Evolutionary conservation across 2,113 vertebrate genomes (phyloP).

Genomic region (Stomatorhinus ivindoensis): DNA sequence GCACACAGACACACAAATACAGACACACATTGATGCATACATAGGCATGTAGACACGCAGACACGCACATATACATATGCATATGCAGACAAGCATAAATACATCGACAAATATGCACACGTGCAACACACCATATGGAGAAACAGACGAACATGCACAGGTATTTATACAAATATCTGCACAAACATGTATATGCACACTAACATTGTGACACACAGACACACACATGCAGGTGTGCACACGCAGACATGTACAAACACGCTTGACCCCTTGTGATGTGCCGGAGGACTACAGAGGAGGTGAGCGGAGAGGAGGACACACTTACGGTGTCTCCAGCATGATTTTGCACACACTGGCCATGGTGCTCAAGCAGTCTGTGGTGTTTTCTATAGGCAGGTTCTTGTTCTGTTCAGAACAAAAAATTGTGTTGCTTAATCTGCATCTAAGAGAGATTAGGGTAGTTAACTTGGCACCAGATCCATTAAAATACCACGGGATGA

Average conservation of each 20-base stretch:
- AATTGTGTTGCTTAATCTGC: background rate
- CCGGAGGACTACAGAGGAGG: background rate
- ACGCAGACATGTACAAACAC: background rate
- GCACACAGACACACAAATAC: no score
- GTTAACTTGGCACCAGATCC: background rate
- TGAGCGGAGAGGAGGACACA: slow-evolving; percentile 22
- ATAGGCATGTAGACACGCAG: background rate
- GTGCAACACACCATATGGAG: background rate
- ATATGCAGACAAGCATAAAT: background rate
- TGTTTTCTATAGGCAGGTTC: slow-evolving; percentile 95
- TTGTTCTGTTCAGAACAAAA: slow-evolving; percentile 71
- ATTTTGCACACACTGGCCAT: slow-evolving; percentile 98
- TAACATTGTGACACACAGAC: background rate
- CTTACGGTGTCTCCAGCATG: slow-evolving; percentile 98
- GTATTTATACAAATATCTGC: background rate
- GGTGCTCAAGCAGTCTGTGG: slow-evolving; percentile 92
- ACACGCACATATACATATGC: background rate
- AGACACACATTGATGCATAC: no score
- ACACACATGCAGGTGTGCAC: background rate
- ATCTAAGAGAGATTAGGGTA: background rate
- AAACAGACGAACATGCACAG: background rate
- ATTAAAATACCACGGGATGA: background rate
- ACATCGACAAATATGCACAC: background rate
- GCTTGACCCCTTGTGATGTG: background rate
- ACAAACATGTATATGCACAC: background rate